Conservation (phyloP, 2,113 vertebrate genomes). For the Rhadina sibilatrix region DNA sequence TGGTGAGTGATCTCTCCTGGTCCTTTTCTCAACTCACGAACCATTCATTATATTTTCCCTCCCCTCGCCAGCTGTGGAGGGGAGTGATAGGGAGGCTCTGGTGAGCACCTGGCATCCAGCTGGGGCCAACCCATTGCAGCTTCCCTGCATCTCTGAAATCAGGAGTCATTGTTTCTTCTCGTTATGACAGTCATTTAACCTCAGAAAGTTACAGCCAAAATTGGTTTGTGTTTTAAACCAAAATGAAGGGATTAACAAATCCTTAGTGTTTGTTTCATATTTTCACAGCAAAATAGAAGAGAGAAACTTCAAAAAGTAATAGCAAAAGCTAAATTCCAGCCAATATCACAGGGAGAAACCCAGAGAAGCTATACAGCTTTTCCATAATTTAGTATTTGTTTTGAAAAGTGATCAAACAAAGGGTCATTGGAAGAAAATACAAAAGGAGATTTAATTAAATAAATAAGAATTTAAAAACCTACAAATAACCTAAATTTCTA, state of each 20-base stretch:
- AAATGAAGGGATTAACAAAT: neutral
- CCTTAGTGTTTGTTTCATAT: neutral
- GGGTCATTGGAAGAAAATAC: neutral
- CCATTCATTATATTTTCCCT: neutral
- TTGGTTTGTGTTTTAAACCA: neutral
- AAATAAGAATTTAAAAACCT: neutral
- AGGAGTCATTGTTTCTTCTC: neutral
- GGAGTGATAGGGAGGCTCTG: neutral
- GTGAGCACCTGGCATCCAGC: neutral
- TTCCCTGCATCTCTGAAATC: neutral
- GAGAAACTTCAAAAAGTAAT: neutral
- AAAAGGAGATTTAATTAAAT: neutral
- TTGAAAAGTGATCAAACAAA: neutral
- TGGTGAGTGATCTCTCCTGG: neutral
- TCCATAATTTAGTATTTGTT: neutral
- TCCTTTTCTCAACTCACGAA: neutral
- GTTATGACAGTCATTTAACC: neutral
- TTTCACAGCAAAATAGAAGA: neutral
- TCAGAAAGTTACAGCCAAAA: neutral
- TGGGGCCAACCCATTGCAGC: neutral
- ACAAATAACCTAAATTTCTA: neutral
- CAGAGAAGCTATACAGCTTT: neutral
- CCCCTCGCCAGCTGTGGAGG: rapidly evolving
- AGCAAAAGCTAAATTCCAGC: neutral
- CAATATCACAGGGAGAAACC: neutral